Percentiles rank a stretch among this genome's conserved stretches.
Evolutionary conservation across 2,113 vertebrate species (phyloP).

Genomic region (Xenopus laevis): DNA sequence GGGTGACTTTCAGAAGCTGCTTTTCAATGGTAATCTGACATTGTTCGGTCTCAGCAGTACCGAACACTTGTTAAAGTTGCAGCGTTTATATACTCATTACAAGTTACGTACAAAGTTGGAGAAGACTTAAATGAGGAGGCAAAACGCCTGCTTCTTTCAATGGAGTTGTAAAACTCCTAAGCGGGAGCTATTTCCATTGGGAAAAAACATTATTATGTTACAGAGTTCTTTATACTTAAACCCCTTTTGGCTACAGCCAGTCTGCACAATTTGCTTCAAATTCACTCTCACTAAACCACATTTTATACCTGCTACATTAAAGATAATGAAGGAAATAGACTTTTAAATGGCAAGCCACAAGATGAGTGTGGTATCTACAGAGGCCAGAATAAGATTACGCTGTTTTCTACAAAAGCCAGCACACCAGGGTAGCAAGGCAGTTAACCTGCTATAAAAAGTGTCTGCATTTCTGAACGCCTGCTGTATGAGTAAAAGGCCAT

Average conservation of each 20-base stretch:
- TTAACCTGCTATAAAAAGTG: no score
- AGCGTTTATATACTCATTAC: slow-evolving; percentile 36
- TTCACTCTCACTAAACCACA: slow-evolving; percentile 22
- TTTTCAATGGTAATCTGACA: slow-evolving; percentile 25
- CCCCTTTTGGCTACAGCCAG: slow-evolving; percentile 21
- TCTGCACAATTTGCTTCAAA: slow-evolving; percentile 27
- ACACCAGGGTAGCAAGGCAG: no score
- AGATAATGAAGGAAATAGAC: slow-evolving; percentile 23
- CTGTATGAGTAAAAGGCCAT: no score
- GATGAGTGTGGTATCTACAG: not conserved
- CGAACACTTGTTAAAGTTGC: slow-evolving; percentile 15
- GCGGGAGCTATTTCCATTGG: slow-evolving; percentile 7
- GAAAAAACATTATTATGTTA: slow-evolving; percentile 9
- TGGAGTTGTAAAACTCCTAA: slow-evolving; percentile 6
- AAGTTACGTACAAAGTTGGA: slow-evolving; percentile 26
- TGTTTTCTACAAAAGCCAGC: no score
- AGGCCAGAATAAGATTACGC: no score
- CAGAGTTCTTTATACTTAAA: slow-evolving; percentile 12
- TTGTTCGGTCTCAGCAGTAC: slow-evolving; percentile 5
- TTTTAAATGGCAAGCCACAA: slow-evolving; percentile 11
- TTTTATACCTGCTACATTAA: slow-evolving; percentile 25
- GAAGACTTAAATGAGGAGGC: slow-evolving; percentile 21
- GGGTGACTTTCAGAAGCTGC: slow-evolving; percentile 44
- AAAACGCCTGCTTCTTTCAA: not conserved
- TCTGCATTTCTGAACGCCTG: no score